Evolutionary conservation across 2,888 invertebrate genomes (phyloP).

Genomic region (Torymus texanus): DNA sequence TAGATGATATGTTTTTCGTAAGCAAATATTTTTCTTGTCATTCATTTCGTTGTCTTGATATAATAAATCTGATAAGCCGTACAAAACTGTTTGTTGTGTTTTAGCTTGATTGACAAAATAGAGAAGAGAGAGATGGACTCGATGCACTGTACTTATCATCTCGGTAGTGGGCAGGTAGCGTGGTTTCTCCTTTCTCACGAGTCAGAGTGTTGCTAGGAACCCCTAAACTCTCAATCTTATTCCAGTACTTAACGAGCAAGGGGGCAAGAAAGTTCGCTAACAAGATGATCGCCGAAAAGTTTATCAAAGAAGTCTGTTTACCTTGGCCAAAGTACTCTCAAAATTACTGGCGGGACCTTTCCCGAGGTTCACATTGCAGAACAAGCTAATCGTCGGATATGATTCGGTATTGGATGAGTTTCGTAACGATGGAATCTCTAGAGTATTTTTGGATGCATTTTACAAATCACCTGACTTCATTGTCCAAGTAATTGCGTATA

Average conservation of each 20-base stretch:
- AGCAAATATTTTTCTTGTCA: too few relatives aligned
- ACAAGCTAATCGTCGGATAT: conserved; percentile 18
- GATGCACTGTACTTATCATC: too few relatives aligned
- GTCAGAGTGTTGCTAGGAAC: background rate
- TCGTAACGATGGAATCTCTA: background rate
- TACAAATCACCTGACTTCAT: conserved; percentile 27
- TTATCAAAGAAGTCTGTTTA: conserved; percentile 19
- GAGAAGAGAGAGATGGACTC: too few relatives aligned
- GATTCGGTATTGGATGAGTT: background rate
- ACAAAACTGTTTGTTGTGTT: too few relatives aligned
- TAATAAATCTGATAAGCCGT: too few relatives aligned
- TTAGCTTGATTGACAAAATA: too few relatives aligned
- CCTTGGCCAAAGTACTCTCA: background rate
- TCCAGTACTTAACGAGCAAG: background rate
- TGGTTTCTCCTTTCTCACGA: too few relatives aligned
- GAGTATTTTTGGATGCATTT: conserved; percentile 11
- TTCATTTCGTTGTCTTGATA: too few relatives aligned
- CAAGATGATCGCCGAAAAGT: conserved; percentile 16
- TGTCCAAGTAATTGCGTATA: conserved; percentile 40
- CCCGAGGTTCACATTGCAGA: conserved; percentile 12
- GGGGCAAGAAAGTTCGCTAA: background rate
- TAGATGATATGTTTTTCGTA: too few relatives aligned
- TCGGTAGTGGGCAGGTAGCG: too few relatives aligned
- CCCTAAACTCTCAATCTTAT: background rate
- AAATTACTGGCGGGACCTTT: background rate